These are phyloP conservation scores for Ambastaia sidthimunki DNA, from an alignment of 2,797 vertebrate genomes.

Conservation along the genomic window DNA sequence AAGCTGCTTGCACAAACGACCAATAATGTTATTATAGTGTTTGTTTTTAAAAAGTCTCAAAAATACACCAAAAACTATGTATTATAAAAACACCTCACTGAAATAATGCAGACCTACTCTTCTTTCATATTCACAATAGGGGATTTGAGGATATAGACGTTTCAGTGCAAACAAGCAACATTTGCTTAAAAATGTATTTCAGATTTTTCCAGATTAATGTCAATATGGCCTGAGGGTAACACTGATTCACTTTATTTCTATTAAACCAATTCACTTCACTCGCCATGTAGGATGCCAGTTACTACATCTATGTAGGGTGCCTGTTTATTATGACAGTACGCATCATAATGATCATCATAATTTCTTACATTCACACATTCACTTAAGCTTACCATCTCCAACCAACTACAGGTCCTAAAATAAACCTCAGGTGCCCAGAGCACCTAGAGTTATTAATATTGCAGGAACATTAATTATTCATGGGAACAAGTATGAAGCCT, in stretches of 20 bases:
- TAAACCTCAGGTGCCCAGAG: slow-evolving; percentile 69
- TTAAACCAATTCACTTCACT: slow-evolving; percentile 28
- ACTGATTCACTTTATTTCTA: background rate
- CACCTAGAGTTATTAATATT: slow-evolving; percentile 78
- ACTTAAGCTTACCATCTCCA: slow-evolving; percentile 45
- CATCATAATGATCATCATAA: slow-evolving; percentile 43
- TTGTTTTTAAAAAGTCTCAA: no score
- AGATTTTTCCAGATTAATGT: background rate
- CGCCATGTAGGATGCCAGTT: background rate
- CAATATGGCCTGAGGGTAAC: background rate
- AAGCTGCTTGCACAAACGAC: no score
- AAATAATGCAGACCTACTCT: background rate
- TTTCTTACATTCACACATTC: slow-evolving; percentile 20
- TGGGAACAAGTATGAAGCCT: slow-evolving; percentile 80
- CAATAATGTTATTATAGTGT: no score
- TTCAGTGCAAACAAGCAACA: background rate
- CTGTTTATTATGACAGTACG: slow-evolving; percentile 19
- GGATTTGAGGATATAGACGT: background rate
- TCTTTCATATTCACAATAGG: background rate
- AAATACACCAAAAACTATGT: background rate
- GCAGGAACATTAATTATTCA: slow-evolving; percentile 80
- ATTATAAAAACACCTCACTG: background rate
- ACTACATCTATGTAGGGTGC: background rate
- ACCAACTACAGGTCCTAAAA: slow-evolving; percentile 74
- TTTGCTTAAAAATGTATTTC: background rate